Evolutionary conservation across 2,888 invertebrate genomes (phyloP), one percentile per base, ranked within the genome.

Genomic region (Sycophila texana): DNA sequence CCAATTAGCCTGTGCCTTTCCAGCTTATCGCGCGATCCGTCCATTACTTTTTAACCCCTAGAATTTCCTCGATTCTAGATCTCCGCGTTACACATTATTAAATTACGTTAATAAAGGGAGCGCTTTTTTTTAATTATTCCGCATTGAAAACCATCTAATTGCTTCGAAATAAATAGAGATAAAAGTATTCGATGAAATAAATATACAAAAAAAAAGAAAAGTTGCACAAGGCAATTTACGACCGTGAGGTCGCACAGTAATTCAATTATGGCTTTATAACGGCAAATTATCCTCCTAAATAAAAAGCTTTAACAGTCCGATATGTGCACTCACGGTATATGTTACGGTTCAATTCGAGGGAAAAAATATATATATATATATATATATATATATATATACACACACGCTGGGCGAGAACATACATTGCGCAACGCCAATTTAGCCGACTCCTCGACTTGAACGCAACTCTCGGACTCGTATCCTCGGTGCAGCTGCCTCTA

Each of bases 221-320:
- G 53, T 73, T 73, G 16, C 73, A 7, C 51, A 73, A 73, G 30
- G 30, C 30, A 53, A 26, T 61, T 49, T 51, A 20, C 22, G 20
- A 5, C 16, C 22, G 47, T 49, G 51, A 10, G 39, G 16, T 20
- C 20, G 26, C 20, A 70, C 49, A 63, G 61, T 39, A 72, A 63
- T 72, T 72, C 72, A 55, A 18, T 57, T 47, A 39, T 47, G 55
- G 55, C n/a, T 74, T 74, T 65, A 74, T 47, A 47, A 16, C 65
- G 10, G n/a, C 20, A 13, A 30, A 63, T 51, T 10, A 39, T n/a
- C 55, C 65, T 20, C 13, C 18, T 20, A 39, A 55, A 55, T 55
- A 65, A 51, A 72, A 51, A 72, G 12, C 14, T 30, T 49, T 16
- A 7, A n/a, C 30, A 30, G 13, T 22, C 0, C 14, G 14, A 51